These are phyloP conservation scores for Neotoma lepida DNA, from an alignment of 2,113 vertebrate genomes.

Conservation along the genomic window DNA sequence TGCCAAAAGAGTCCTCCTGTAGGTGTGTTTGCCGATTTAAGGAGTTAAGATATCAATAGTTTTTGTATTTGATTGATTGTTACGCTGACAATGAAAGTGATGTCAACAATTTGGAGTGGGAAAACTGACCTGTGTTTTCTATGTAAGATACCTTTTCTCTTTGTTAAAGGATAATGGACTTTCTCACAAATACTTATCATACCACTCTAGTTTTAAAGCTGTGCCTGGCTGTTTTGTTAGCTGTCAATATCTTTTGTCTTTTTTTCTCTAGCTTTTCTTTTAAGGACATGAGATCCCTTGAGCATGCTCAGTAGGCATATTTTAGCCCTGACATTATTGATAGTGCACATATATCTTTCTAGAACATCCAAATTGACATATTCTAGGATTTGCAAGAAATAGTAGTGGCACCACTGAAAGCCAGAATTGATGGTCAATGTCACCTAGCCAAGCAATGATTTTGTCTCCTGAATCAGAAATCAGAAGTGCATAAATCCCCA, in stretches of 20 bases:
- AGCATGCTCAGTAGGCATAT: constrained; percentile 37
- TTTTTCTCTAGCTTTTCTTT: constrained; percentile 39
- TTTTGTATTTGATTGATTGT: constrained; percentile 38
- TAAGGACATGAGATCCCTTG: constrained; percentile 26
- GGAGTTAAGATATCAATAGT: not conserved
- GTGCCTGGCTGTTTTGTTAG: constrained; percentile 11
- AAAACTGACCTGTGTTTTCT: constrained; percentile 41
- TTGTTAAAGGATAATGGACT: constrained; percentile 57
- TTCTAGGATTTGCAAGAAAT: constrained; percentile 63
- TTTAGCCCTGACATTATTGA: constrained; percentile 65
- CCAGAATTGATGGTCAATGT: constrained; percentile 40
- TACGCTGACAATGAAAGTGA: not conserved
- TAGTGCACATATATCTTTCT: constrained; percentile 43
- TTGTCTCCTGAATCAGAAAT: constrained; percentile 61
- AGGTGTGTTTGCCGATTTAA: constrained; percentile 15
- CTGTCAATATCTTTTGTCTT: constrained; percentile 42
- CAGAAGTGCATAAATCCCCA: not conserved
- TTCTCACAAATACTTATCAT: constrained; percentile 48
- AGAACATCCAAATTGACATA: constrained; percentile 57
- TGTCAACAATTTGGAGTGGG: constrained; percentile 19
- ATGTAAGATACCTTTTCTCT: not conserved
- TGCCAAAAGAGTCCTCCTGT: not conserved
- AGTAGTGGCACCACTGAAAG: constrained; percentile 32
- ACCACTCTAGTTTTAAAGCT: constrained; percentile 46
- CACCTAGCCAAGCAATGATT: not conserved